These are phyloP conservation scores for Stictonetta naevosa DNA, from an alignment of 2,113 vertebrate species.

Conservation along the genomic window DNA sequence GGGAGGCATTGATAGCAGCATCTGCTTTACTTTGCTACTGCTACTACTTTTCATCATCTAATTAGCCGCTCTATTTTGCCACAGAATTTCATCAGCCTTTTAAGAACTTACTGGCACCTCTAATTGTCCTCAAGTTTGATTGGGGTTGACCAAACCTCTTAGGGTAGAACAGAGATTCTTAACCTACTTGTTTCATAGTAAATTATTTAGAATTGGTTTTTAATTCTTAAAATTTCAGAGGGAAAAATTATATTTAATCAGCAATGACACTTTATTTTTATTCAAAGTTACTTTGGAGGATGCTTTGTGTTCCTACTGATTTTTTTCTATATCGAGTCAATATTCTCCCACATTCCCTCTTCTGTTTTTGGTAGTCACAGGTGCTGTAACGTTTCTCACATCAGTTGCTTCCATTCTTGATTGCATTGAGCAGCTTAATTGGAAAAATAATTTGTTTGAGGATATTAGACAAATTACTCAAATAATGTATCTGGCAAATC, in stretches of 20 bases:
- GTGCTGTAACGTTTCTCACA: neutral
- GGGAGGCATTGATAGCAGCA: neutral
- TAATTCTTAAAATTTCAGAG: neutral
- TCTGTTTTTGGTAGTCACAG: conserved; percentile 39
- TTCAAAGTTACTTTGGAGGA: neutral
- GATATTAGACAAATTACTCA: conserved; percentile 26
- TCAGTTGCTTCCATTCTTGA: conserved; percentile 28
- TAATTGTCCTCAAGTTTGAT: neutral
- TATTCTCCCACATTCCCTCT: neutral
- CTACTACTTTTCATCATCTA: neutral
- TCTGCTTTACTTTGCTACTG: neutral
- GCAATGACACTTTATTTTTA: neutral
- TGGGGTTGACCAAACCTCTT: neutral
- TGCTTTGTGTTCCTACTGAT: neutral
- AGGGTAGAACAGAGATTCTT: neutral
- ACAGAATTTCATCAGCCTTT: neutral
- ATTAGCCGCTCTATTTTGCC: neutral
- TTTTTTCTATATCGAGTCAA: neutral
- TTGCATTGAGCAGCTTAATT: conserved; percentile 35
- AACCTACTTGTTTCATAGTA: neutral
- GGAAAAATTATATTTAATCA: neutral
- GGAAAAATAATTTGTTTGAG: conserved; percentile 38
- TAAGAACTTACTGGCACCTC: neutral
- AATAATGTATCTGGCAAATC: neutral
- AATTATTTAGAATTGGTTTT: neutral